Conservation (phyloP, 2,888 invertebrate genomes). For the Celastrina argiolus region DNA sequence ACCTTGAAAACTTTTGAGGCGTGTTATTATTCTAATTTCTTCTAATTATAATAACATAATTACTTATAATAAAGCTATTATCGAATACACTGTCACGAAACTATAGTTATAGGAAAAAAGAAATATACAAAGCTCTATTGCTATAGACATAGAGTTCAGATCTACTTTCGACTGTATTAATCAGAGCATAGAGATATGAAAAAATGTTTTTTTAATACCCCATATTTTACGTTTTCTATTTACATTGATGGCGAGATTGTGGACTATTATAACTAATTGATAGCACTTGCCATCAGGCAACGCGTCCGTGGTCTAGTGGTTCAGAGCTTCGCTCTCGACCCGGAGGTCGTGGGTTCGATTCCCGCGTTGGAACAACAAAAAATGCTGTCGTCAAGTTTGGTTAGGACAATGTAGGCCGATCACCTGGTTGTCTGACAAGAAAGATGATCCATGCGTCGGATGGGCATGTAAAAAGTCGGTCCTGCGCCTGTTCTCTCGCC, state of each 20-base stretch:
- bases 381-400: no score
- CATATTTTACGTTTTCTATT: constrained; percentile 31
- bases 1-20: no score
- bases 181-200: constrained; percentile 44
- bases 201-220: constrained; percentile 35
- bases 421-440: no score
- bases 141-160: neutral
- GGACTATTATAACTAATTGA: neutral
- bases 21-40: no score
- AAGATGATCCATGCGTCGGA: no score
- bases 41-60: no score
- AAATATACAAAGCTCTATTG: neutral
- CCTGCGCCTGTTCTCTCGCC: no score
- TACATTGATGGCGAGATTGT: constrained; percentile 24
- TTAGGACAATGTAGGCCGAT: no score
- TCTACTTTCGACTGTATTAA: constrained; percentile 29
- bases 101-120: neutral
- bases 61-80: neutral
- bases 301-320: neutral
- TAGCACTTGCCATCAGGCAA: neutral
- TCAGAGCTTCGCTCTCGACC: no score
- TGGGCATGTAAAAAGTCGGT: no score
- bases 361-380: no score
- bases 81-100: neutral
- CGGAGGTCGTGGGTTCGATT: no score